Base-by-base conservation (phyloP, 2,888 invertebrate genomes). In the Coecobrya sp. region DNA sequence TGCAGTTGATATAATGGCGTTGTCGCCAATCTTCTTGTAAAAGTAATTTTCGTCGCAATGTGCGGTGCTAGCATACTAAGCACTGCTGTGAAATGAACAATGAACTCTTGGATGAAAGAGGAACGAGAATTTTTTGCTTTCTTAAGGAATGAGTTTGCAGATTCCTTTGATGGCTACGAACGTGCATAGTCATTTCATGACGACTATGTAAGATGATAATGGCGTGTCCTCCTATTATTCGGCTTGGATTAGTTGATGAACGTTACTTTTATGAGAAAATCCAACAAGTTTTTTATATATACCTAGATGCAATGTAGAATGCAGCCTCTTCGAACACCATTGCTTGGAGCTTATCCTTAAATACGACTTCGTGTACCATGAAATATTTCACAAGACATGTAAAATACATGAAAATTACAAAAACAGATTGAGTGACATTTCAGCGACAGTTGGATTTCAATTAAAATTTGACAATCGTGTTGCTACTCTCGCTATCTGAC, bases 71-170 rank as follows among this genome's bases (percentile, higher is more conserved):
- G 16, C 55, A 59, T 30, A 49, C 62, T 1, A 55, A 19, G 42
- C 59, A 27, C 13, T 42, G 70, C 86, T 22, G 68, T 86, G 81
- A 81, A 88, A 59, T 88, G 88, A 88, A 81, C 88, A 88, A 88
- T 88, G 88, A 88, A 88, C 88, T 81, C 49, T 11, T 52, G 73
- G 4, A 30, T 30, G 52, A 45, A 76, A 76, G 59, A 55, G 27
- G 59, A 76, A 65, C 85, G 42, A 52, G 70, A 59, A 49, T n/a
- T 55, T 76, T 76, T 79, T 81, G 65, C 79, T 88, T 65, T 55
- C 45, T 62, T 19, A 25, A 65, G 62, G 88, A 65, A 88, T 88
- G 88, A 88, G 62, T 65, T 13, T 65, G 88, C 88, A 81, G 81
- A 88, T 88, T 88, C 88, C 22, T 88, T 88, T 81, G 81, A 88